Evolutionary conservation across 2,797 vertebrate genomes (phyloP).

Genomic region (Urosaurus nigricauda): DNA sequence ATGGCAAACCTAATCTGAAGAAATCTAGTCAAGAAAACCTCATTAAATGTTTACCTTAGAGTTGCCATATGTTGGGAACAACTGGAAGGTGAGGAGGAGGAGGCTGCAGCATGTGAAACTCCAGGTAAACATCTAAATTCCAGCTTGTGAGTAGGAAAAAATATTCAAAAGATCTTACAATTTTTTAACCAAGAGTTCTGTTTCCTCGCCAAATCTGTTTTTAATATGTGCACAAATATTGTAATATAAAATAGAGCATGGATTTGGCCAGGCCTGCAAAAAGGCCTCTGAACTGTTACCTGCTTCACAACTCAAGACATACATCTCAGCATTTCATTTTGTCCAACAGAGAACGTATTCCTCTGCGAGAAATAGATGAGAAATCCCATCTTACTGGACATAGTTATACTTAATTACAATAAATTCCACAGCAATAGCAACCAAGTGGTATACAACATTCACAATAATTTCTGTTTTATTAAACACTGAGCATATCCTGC

Average conservation of each 20-base stretch:
- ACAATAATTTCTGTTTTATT: slow-evolving; percentile 13
- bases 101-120: not conserved
- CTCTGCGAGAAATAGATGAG: not conserved
- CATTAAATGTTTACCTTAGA: no score
- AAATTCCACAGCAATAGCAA: slow-evolving; percentile 8
- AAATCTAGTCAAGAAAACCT: no score
- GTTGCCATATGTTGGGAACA: no score
- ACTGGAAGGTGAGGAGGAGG: no score
- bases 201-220: not conserved
- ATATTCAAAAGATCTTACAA: not conserved
- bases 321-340: not conserved
- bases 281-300: slow-evolving; percentile 7
- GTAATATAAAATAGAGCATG: slow-evolving; percentile 1
- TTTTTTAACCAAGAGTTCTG: not conserved
- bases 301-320: slow-evolving; percentile 15
- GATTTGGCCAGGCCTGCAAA: slow-evolving; percentile 18
- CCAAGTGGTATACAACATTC: not conserved
- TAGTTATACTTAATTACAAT: slow-evolving; percentile 17
- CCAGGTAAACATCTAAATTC: not conserved
- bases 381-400: slow-evolving; percentile 3
- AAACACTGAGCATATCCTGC: not conserved
- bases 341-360: not conserved
- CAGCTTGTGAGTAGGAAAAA: not conserved
- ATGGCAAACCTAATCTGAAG: no score
- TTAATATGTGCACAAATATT: not conserved